These are phyloP conservation scores for Rhinopomastus cyanomelas DNA, from an alignment of 2,113 vertebrate genomes.

Conservation along the genomic window DNA sequence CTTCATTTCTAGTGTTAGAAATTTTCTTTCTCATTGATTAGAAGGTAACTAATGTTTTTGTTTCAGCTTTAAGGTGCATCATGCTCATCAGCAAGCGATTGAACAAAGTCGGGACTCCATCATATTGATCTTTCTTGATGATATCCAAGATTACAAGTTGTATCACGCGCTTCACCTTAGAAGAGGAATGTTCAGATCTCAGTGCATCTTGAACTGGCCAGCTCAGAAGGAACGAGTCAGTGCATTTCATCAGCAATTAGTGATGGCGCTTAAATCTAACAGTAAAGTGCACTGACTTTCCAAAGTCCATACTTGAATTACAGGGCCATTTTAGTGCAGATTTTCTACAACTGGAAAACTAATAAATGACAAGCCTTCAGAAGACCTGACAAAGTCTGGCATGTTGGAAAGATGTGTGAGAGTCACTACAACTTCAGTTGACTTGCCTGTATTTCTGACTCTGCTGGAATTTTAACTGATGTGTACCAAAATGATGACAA, in stretches of 20 bases:
- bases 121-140: conserved; percentile 88
- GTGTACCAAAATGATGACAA: background rate
- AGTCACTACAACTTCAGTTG: background rate
- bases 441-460: background rate
- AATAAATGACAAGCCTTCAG: background rate
- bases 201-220: conserved; percentile 90
- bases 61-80: conserved; percentile 88
- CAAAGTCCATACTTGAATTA: background rate
- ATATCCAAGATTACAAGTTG: conserved; percentile 90
- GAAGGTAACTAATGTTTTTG: background rate
- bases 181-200: conserved; percentile 88
- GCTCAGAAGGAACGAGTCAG: conserved; percentile 81
- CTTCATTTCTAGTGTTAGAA: background rate
- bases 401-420: background rate
- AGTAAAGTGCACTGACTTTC: conserved; percentile 69
- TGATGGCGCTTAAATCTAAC: conserved; percentile 85
- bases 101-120: conserved; percentile 91
- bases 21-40: background rate
- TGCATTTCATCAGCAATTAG: conserved; percentile 87
- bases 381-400: background rate
- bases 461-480: background rate
- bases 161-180: conserved; percentile 84
- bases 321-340: background rate
- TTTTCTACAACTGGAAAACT: background rate
- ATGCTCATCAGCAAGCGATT: conserved; percentile 89